Base-by-base conservation (phyloP, 2,797 vertebrate species). In the Poeciliopsis paucimaculata region DNA sequence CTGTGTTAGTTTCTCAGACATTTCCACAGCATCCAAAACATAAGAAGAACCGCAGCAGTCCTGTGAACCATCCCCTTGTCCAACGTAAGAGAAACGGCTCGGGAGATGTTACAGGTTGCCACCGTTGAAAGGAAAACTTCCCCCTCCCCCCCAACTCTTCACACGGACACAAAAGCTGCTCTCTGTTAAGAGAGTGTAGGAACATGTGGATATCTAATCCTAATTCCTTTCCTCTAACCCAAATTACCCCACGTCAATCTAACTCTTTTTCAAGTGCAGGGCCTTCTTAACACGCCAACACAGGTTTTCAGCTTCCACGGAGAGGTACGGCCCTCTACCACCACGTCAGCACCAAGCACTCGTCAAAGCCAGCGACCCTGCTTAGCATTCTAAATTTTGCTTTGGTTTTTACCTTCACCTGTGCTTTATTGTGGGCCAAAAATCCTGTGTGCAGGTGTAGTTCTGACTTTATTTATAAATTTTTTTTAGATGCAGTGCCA, bases 191-290 rank as follows among this genome's bases (percentile, higher is more conserved):
- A 86, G 91, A 93, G 92, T 86, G 26, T 93, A 93, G 92, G 89
- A 93, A 94, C 94, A 94, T 93, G 93, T 95, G 88, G 92, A 95
- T 88, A 88, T 93, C 93, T 96, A 95, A 96, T 95, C 94, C 90
- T 91, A 94, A 96, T 95, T 95, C 90, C 94, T 96, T 95, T 95
- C 94, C 96, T 96, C 96, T 96, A 96, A 96, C 96, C 95, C 93
- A 95, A 96, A 96, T 96, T 95, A 95, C 96, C 95, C 94, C 94
- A 94, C 91, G 84, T 94, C 94, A 93, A 91, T 90, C 94, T 95
- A 96, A 96, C 96, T 94, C 94, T 94, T 96, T 96, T 94, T 95
- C 94, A 96, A 96, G 94, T 92, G 92, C 96, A 96, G 95, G 95
- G 94, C 94, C 95, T 96, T 92, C 90, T 90, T 96, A 95, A 95